Evolutionary conservation across 2,113 vertebrate species (phyloP), one percentile per base, ranked within the genome.

Genomic region (Labeo catla): DNA sequence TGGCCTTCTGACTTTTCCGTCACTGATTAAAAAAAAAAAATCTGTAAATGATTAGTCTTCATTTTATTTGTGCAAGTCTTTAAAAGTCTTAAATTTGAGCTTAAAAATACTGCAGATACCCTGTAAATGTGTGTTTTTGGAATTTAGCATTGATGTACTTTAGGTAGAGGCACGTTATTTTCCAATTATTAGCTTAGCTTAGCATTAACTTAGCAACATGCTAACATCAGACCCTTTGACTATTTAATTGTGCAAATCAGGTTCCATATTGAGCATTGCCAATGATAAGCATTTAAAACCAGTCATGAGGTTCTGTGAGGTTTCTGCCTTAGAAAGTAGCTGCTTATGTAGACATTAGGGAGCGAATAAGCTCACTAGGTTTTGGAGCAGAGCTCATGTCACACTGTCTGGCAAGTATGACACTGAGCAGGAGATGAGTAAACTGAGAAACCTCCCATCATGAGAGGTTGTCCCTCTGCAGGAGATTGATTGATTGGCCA

Each of bases 401-500:
- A 86, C 86, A 85, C 86, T 84, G 79, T 89, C 89, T 91, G 80
- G 86, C 84, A 87, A 90, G 90, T 83, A 63, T 87, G 91, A 92
- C 88, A 90, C 91, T 90, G 89, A 93, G 92, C 93, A 91, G 91
- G 89, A 92, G 91, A 93, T 91, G 90, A 90, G 92, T 92, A 76
- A 76, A 76, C 73, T 13, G 73, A 76, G 73, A 92, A 88, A 91
- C 89, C 86, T 86, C 86, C 91, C 73, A 68, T 77, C 72, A 77
- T 76, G 73, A 87, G 50, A 70, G 81, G 57, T 87, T 76, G 65
- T 90, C 90, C 90, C 88, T 89, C 88, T 86, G 84, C 90, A 91
- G 89, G 91, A 89, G 87, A 89, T 91, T 93, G 93, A 94, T 95
- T 94, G 94, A 94, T 93, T 92, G 92, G 89, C 83, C 89, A 91